Base-by-base conservation (phyloP, 1,140 invertebrate species). In the Elymnias hypermnestra region DNA sequence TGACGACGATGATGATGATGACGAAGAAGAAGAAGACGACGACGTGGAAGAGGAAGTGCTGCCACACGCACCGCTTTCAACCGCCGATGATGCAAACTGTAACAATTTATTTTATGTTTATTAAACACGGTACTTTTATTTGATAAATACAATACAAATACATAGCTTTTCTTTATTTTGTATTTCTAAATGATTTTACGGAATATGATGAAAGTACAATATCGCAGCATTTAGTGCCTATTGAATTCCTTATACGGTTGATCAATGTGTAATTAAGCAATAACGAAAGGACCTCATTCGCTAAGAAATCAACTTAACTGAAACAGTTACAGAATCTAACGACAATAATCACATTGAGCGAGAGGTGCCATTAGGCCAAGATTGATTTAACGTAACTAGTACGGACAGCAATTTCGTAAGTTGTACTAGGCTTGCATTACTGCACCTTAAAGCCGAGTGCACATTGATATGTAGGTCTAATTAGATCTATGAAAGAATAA, bases 1-100 rank as follows among this genome's bases (percentile, higher is more conserved):
- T 5, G 81, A 83, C 4, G 79, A 82, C 10, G 81, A 82, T 3
- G 79, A 82, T 7, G 78, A 82, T 4, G 76, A 83, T 2, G 81
- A 84, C 1, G 76, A 81, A 1, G 77, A 78, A 8, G 78, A 83
- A 3, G 77, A 81, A n/a, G 79, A 81, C 5, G 77, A 78, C 0
- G 77, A 81, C 0, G 74, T 74, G 5, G 77, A 78, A 0, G 82
- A 83, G 0, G 75, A 81, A 12, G 77, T 71, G 40, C 77, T 83
- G 18, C 66, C 72, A 46, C 78, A 77, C 12, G 67, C 75, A 1
- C 45, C 73, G 38, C 61, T 76, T 53, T 81, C 74, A 14, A 59
- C 64, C 17, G 59, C 54, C 10, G 76, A 73, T 4, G 76, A 78
- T 12, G 68, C 49, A 56, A 84, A 84, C 81, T 84, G 58, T 40